These are phyloP conservation scores for Lacanobia oleracea DNA, from an alignment of 2,888 invertebrate species.

Conservation along the genomic window DNA sequence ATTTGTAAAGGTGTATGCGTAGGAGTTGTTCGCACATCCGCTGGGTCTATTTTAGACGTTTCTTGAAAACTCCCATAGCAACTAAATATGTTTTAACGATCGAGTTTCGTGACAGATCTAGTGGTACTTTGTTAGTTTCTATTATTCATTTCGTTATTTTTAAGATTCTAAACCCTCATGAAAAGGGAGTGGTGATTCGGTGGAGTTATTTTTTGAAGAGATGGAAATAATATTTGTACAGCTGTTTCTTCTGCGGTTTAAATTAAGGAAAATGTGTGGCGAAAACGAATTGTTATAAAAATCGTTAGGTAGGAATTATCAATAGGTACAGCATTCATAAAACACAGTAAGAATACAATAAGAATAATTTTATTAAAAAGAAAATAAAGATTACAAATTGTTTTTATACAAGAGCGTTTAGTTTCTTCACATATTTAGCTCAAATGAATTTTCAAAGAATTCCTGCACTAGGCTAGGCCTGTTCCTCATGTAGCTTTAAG, in stretches of 20 bases:
- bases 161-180: constrained; percentile 35
- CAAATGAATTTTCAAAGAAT: too few relatives aligned
- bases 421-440: too few relatives aligned
- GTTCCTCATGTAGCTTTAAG: too few relatives aligned
- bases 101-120: constrained; percentile 48
- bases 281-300: background rate
- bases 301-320: background rate
- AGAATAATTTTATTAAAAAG: too few relatives aligned
- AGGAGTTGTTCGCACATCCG: constrained; percentile 74
- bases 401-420: too few relatives aligned
- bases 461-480: too few relatives aligned
- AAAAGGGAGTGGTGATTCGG: background rate
- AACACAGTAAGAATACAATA: too few relatives aligned
- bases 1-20: constrained; percentile 69
- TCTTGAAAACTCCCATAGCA: constrained; percentile 69
- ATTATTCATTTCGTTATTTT: constrained; percentile 52
- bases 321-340: too few relatives aligned
- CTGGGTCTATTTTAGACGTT: constrained; percentile 74
- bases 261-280: background rate
- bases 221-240: constrained; percentile 35
- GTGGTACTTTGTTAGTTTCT: constrained; percentile 38
- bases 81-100: constrained; percentile 64
- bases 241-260: constrained; percentile 13
- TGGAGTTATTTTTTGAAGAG: constrained; percentile 4
- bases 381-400: too few relatives aligned